phyloP scores from a whole-genome alignment of 2,888 invertebrate genomes.

The Pyrochroa serraticornis region DNA sequence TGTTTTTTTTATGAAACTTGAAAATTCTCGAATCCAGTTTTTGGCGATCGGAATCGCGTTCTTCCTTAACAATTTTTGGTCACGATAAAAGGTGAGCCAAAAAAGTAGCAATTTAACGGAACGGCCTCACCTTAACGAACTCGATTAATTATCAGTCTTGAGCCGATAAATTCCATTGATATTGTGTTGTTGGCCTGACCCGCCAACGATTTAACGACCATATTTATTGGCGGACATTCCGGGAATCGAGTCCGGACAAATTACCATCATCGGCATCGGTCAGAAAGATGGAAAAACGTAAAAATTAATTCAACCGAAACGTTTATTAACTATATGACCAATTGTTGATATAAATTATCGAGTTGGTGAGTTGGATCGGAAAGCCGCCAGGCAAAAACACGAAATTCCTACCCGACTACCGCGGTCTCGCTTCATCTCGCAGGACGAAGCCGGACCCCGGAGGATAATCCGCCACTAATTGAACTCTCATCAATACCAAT shows the following conservation, averaged over 20 bases:
- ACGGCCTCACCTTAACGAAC: too few species aligned
- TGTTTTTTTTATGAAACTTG: too few species aligned
- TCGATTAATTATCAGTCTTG: too few species aligned
- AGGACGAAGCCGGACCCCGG: neutral
- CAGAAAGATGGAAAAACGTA: constrained; percentile 18
- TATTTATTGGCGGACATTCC: constrained; percentile 14
- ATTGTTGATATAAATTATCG: constrained; percentile 19
- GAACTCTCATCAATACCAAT: constrained; percentile 50
- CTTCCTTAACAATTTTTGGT: too few species aligned
- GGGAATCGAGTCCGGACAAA: constrained; percentile 10
- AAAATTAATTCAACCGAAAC: constrained; percentile 13
- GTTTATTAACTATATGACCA: constrained; percentile 15
- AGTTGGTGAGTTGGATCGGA: constrained; percentile 3
- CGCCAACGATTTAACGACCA: constrained; percentile 15
- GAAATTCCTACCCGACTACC: constrained; percentile 7
- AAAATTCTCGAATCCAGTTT: too few species aligned
- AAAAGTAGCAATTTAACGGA: too few species aligned
- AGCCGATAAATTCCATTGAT: constrained; percentile 3
- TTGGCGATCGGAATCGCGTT: too few species aligned
- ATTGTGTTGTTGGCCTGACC: neutral
- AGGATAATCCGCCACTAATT: constrained; percentile 31
- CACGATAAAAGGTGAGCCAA: too few species aligned
- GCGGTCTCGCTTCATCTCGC: neutral
- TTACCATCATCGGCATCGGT: neutral
- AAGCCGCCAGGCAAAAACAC: constrained; percentile 10